Percentiles rank a stretch among this genome's conserved stretches.
Evolutionary conservation across 2,797 vertebrate genomes (phyloP).

Genomic region (Lophius americanus): DNA sequence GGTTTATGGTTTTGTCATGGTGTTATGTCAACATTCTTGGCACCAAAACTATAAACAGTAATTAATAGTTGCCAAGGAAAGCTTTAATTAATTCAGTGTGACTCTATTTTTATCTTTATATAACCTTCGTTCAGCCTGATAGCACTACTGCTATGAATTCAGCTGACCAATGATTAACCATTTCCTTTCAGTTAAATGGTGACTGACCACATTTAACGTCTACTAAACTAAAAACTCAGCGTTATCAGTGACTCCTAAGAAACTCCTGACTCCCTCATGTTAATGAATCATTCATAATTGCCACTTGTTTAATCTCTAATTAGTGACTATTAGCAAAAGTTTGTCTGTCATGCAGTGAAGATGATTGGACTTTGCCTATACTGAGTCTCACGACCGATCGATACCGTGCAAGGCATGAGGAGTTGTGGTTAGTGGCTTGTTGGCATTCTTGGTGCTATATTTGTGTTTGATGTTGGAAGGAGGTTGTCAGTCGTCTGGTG

Average conservation of each 20-base stretch:
- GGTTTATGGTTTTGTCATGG: neutral
- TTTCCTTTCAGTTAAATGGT: constrained; percentile 1
- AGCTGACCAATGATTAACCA: neutral
- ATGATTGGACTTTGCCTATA: neutral
- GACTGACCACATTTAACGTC: constrained; percentile 7
- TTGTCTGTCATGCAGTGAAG: constrained; percentile 6
- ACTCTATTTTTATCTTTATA: neutral
- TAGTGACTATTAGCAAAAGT: constrained; percentile 22
- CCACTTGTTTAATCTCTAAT: constrained; percentile 20
- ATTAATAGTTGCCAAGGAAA: neutral
- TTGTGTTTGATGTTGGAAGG: constrained; percentile 49
- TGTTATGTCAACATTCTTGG: neutral
- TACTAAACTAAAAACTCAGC: neutral
- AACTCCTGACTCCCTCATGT: neutral
- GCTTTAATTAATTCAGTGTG: neutral
- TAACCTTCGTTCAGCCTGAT: neutral
- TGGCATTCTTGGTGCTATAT: constrained; percentile 42
- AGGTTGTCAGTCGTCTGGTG: constrained; percentile 64
- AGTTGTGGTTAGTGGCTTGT: constrained; percentile 19
- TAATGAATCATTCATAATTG: constrained; percentile 10
- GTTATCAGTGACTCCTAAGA: constrained; percentile 3
- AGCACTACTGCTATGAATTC: neutral
- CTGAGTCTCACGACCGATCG: constrained; percentile 16
- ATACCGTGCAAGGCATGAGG: constrained; percentile 17
- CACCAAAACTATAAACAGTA: neutral